Evolutionary conservation across 2,797 vertebrate species (phyloP).

Genomic region (Gadopsis marmoratus): DNA sequence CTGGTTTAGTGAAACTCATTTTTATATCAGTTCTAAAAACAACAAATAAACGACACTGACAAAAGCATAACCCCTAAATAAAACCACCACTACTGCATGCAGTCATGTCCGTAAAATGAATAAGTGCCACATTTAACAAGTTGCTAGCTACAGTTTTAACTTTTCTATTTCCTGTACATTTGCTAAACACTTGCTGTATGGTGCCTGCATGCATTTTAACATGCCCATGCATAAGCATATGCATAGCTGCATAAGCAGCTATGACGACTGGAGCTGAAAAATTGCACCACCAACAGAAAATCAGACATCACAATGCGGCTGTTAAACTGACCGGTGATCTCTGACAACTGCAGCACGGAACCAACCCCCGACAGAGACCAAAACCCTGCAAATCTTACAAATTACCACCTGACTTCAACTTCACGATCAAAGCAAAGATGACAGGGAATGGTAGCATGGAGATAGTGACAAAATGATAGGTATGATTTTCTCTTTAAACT

Average conservation of each 20-base stretch:
- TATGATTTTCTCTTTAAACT: constrained; percentile 16
- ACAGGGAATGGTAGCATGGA: too few species aligned
- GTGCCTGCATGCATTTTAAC: not conserved
- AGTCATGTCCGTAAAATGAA: not conserved
- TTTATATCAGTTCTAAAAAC: too few species aligned
- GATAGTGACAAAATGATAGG: constrained; percentile 5
- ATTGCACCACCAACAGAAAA: not conserved
- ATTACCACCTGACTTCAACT: not conserved
- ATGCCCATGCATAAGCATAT: too few species aligned
- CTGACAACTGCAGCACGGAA: not conserved
- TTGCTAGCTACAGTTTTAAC: not conserved
- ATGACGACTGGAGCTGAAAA: not conserved
- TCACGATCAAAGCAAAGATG: not conserved
- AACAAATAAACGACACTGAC: too few species aligned
- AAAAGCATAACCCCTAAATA: too few species aligned
- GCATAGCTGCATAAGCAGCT: not conserved
- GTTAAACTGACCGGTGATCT: not conserved
- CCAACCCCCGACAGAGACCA: not conserved
- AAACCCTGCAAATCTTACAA: not conserved
- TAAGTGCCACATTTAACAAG: not conserved
- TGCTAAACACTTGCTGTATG: not conserved
- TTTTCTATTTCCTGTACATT: not conserved
- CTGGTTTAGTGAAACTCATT: too few species aligned
- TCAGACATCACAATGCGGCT: not conserved
- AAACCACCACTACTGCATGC: too few species aligned